These are phyloP conservation scores for Drosophila prosaltans DNA, from an alignment of 1,140 invertebrate species.

Conservation along the genomic window DNA sequence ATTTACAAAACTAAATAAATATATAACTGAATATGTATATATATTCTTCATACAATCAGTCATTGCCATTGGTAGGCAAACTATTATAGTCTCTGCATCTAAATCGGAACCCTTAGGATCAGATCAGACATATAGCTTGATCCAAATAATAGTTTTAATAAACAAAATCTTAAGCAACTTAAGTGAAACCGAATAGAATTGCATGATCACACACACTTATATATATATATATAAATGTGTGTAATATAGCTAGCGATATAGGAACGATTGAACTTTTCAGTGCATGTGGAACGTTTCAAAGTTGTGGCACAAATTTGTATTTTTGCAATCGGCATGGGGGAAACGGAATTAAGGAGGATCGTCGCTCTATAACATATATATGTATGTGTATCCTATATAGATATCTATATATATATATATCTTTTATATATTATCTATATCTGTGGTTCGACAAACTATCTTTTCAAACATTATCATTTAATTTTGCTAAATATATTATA, in stretches of 20 bases:
- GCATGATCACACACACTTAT: background rate
- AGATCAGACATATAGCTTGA: constrained; percentile 12
- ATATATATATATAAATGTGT: too few relatives aligned
- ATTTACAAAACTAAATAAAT: too few relatives aligned
- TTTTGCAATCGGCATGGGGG: background rate
- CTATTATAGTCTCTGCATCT: constrained; percentile 12
- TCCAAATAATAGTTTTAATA: constrained; percentile 8
- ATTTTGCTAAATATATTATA: constrained; percentile 3
- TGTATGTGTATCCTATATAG: background rate
- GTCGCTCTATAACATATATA: constrained; percentile 3
- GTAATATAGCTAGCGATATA: constrained; percentile 4
- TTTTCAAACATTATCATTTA: constrained; percentile 5
- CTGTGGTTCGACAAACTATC: constrained; percentile 10
- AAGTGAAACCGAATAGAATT: constrained; percentile 5
- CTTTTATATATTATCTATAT: background rate
- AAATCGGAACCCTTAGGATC: constrained; percentile 12
- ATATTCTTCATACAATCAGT: constrained; percentile 3
- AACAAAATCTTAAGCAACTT: background rate
- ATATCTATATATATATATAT: background rate
- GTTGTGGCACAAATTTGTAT: background rate
- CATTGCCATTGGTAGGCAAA: constrained; percentile 7
- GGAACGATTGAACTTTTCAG: background rate
- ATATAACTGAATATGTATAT: background rate
- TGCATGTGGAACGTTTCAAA: background rate
- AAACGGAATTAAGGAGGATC: background rate